Percentiles rank a stretch among this genome's conserved stretches.
Conservation (phyloP, 2,113 vertebrate species). For the Passerina amoena region DNA sequence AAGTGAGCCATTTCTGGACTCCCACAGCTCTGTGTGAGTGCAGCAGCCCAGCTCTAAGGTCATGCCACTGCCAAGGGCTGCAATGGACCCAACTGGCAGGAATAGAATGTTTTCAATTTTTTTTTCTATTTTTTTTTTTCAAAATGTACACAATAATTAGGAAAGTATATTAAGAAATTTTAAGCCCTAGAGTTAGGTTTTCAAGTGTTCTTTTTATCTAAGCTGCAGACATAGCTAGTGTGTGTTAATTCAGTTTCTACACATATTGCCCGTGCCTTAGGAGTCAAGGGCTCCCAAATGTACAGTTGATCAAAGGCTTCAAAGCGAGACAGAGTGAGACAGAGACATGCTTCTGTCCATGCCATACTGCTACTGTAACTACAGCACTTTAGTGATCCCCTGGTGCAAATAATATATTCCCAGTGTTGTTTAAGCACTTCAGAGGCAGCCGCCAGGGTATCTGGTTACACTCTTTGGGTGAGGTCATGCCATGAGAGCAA, state of each 20-base stretch:
- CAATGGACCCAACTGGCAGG: accelerated
- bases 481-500: not conserved
- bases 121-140: not conserved
- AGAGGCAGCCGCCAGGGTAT: accelerated
- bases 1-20: not conserved
- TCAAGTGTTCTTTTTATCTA: not conserved
- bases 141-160: not conserved
- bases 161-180: not conserved
- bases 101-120: not conserved
- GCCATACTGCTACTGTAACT: not conserved
- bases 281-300: not conserved
- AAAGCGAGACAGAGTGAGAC: not conserved
- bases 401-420: not conserved
- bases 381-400: not conserved
- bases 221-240: not conserved
- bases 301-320: not conserved
- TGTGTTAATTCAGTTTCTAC: not conserved
- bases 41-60: not conserved
- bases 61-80: not conserved
- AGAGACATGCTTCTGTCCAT: not conserved
- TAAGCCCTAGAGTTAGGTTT: not conserved
- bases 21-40: not conserved
- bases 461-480: not conserved
- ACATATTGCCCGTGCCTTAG: not conserved
- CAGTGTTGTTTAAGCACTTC: not conserved